These are phyloP conservation scores for Rhinopomastus cyanomelas DNA, from an alignment of 2,113 vertebrate species.

Conservation along the genomic window DNA sequence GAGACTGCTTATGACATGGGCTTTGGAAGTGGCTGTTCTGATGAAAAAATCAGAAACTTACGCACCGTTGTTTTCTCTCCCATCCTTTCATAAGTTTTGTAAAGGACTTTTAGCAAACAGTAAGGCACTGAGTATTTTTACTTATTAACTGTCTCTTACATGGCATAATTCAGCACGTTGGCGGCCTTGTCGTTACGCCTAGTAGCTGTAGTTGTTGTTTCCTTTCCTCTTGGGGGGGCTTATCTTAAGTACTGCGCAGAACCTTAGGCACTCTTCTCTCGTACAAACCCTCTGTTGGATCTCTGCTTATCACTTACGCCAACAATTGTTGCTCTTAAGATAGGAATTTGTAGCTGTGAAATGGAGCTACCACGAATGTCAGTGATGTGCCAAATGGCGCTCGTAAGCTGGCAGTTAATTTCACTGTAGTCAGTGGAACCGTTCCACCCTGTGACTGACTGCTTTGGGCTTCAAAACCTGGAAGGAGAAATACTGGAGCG, in stretches of 20 bases:
- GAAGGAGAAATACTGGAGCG: neutral
- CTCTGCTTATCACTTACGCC: neutral
- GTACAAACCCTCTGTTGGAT: neutral
- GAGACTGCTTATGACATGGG: slow-evolving; percentile 93
- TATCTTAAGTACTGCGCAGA: neutral
- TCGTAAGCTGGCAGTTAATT: neutral
- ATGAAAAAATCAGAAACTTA: slow-evolving; percentile 99
- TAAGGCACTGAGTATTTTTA: slow-evolving; percentile 64
- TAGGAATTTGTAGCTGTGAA: neutral
- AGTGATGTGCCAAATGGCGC: neutral
- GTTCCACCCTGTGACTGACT: neutral
- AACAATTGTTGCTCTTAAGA: neutral
- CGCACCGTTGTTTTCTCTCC: slow-evolving; percentile 89
- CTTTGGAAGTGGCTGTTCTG: slow-evolving; percentile 90
- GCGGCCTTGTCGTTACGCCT: neutral
- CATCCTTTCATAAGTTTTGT: slow-evolving; percentile 95
- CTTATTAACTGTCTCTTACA: neutral
- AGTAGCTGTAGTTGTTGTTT: neutral
- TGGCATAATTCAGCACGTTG: neutral
- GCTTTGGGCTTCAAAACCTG: neutral
- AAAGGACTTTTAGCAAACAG: slow-evolving; percentile 93
- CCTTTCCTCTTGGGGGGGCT: neutral
- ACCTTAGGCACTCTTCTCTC: neutral
- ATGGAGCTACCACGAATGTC: neutral
- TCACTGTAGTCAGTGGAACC: neutral